Base-by-base conservation (phyloP, 1,140 invertebrate genomes). In the Cyclina sinensis region DNA sequence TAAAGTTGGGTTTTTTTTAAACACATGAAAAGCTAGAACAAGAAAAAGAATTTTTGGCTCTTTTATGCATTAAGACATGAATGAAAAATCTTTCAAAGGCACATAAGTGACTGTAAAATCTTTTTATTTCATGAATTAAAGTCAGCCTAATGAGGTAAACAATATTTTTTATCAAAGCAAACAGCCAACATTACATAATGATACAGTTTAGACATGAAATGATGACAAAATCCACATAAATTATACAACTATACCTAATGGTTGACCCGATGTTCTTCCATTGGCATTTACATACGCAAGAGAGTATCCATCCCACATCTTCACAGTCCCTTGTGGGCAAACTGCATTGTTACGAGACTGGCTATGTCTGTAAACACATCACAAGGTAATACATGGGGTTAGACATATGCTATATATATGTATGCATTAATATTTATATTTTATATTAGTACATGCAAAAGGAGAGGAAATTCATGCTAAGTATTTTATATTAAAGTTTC, bases 271-370 rank as follows among this genome's bases (percentile, higher is more conserved):
- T 0, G 98, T 97, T 93, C 98, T 97, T 84, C 97, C 97, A 95
- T 99, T 98, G 68, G 98, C 99, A 95, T 98, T 97, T 65, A 99
- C 98, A 94, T 99, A 98, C 0, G 99, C 96, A 0, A 99, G 96
- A 5, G 99, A 99, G 95, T 98, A 99, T 84, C 99, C 99, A 88
- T 98, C 97, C 99, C 99, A 99, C 79, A 99, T 92, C 94, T 97
- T 97, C 1, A 96, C 95, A 0, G 98, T 98, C 84, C 98, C 97
- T 54, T 92, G 93, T 0, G 99, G 99, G 96, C 99, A 99, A 21
- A 96, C 93, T 0, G 99, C 99, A 80, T 98, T 97, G 91, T 96
- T 96, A 32, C 97, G 97, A 0, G 97, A 97, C 96, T 99, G 99
- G 43, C 99, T 99, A 96, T 99, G 99, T 86, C 95, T 95, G 90